Base-by-base conservation (phyloP, 2,797 vertebrate species). In the Arnoldichthys spilopterus region DNA sequence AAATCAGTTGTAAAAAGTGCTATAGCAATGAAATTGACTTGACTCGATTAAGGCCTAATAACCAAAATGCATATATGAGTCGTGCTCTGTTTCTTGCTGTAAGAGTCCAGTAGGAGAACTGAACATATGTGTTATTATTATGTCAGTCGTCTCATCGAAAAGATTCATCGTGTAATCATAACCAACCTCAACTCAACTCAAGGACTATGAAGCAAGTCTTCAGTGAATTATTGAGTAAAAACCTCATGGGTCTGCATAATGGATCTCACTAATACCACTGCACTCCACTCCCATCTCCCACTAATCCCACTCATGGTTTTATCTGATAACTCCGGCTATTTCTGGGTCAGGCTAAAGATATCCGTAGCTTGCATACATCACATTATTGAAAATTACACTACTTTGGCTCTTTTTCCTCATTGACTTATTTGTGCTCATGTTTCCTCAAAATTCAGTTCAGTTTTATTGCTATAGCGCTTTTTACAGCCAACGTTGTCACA, bases 341-440 rank as follows among this genome's bases (percentile, higher is more conserved):
- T 78, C 66, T 78, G 56, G 81, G 72, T 82, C 76, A 78, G 54
- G 22, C 43, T 68, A 64, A 63, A 71, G 47, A 64, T 58, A 77
- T 68, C 51, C 67, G 40, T 22, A 20, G 15, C n/a, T 56, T 9
- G 40, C 51, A 59, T 72, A 64, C 30, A 34, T 20, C 12, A 63
- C 63, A 30, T 68, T 56, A 68, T 71, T 59, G 20, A 28, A 26
- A 56, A 77, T 77, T 32, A 45, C 47, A 69, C 34, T 63, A 45
- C 37, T 26, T 62, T 16, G 6, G n/a, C 22, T 15, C 11, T 34
- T 22, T 45, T 30, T 53, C 32, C 71, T 69, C 22, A 32, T 4
- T 20, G 11, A 13, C 8, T 26, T 26, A 24, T 56, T 56, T 2
- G 13, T 30, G 1, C 0, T 37, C 4, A 37, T n/a, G n/a, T n/a